Evolutionary conservation across 2,888 invertebrate genomes (phyloP), one percentile per base, ranked within the genome.

Genomic region (Eristalinus sepulchralis): DNA sequence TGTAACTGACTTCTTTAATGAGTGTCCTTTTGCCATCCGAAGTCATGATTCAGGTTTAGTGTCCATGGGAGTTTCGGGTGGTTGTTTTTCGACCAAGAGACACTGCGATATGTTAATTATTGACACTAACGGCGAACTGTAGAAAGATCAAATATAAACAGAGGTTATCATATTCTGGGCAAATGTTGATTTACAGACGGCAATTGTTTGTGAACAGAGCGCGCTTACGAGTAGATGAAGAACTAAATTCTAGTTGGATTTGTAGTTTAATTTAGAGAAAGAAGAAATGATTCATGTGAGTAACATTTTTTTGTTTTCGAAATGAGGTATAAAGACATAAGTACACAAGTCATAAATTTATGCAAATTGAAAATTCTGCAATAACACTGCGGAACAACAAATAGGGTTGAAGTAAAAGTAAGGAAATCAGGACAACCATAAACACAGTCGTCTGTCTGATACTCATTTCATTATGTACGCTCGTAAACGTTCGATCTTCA

Each of bases 1-100:
- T 33, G 47, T 71, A 75, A 85, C 77, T 78, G 85, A 85, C 77
- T 85, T 77, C 34, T 36, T 39, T 82, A 78, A 82, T 82, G 82
- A 78, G 82, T 82, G 60, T 77, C 64, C 73, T 82, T 78, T 75
- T 68, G 68, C 36, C 73, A 77, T 60, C 78, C 60, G 66, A 70
- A 70, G 70, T 78, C 85, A 78, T 66, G 82, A 76, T 71, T 84
- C 57, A 22, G 34, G 66, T 71, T 76, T 67, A 84, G n/a, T 47
- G 39, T 31, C 77, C 27, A 20, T 1, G 27, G n/a, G 20, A 33
- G 36, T 17, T 71, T 2, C 5, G n/a, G 24, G 34, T 47, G n/a
- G 36, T 76, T 57, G 57, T 24, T 57, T n/a, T 57, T 11, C 24
- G 13, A 13, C 6, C 24, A 57, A 5, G 8, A 17, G 47, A 17